These are phyloP conservation scores for Chromoteleia sp. DNA, from an alignment of 2,888 invertebrate species.

Conservation along the genomic window DNA sequence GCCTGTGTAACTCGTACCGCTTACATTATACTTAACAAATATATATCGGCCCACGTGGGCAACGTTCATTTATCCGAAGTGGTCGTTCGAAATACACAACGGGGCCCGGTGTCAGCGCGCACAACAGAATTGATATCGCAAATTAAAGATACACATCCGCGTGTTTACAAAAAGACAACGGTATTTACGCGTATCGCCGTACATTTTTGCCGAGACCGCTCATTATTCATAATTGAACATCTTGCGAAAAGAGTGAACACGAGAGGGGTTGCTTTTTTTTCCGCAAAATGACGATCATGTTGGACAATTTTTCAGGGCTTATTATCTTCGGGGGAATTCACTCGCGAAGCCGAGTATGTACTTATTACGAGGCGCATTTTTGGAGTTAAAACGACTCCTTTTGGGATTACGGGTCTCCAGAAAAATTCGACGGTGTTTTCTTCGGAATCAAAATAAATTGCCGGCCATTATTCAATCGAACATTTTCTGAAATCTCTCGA, in stretches of 20 bases:
- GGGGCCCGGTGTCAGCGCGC: slow-evolving; percentile 33
- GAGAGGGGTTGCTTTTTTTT: slow-evolving; percentile 30
- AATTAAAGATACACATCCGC: slow-evolving; percentile 54
- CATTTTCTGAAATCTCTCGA: slow-evolving; percentile 28
- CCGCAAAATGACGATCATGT: slow-evolving; percentile 37
- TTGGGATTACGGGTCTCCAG: slow-evolving; percentile 48
- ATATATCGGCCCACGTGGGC: slow-evolving; percentile 56
- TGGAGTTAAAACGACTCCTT: slow-evolving; percentile 15
- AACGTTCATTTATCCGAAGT: slow-evolving; percentile 47
- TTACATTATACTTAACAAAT: slow-evolving; percentile 61
- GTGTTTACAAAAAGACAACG: slow-evolving; percentile 51
- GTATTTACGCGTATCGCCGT: slow-evolving; percentile 40
- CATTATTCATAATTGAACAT: slow-evolving; percentile 66
- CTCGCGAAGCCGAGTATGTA: slow-evolving; percentile 35
- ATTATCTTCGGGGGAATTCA: slow-evolving; percentile 51
- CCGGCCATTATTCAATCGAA: slow-evolving; percentile 41
- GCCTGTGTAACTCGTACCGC: slow-evolving; percentile 55
- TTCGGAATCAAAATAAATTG: slow-evolving; percentile 45
- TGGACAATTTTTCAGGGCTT: slow-evolving; percentile 58
- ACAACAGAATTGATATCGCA: slow-evolving; percentile 59
- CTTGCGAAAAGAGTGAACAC: slow-evolving; percentile 47
- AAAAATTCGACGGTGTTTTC: slow-evolving; percentile 48
- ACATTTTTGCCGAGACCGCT: slow-evolving; percentile 34
- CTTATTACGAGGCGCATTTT: slow-evolving; percentile 53
- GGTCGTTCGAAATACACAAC: slow-evolving; percentile 48